These are phyloP conservation scores for Laterallus jamaicensis DNA, from an alignment of 2,113 vertebrate genomes.

Conservation along the genomic window DNA sequence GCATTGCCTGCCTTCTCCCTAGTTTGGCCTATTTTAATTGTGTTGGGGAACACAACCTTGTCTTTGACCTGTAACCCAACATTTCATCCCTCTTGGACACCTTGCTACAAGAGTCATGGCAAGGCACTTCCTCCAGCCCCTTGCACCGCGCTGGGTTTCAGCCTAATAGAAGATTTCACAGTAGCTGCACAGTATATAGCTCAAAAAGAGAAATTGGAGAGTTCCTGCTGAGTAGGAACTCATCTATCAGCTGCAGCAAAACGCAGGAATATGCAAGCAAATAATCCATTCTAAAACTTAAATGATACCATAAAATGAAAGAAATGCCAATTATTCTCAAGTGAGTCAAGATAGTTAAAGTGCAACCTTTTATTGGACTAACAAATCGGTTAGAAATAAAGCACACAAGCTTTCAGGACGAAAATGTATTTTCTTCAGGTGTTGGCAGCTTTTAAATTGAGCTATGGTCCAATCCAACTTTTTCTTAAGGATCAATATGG, in stretches of 20 bases:
- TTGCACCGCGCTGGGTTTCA: not conserved
- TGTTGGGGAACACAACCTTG: not conserved
- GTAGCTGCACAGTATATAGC: conserved; percentile 12
- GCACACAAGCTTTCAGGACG: conserved; percentile 38
- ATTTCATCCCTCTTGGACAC: not conserved
- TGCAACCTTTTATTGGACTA: conserved; percentile 65
- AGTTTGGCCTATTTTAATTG: not conserved
- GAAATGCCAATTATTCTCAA: conserved; percentile 69
- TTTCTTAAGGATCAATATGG: conserved; percentile 54
- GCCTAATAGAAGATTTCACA: not conserved
- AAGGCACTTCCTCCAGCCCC: not conserved
- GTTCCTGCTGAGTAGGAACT: conserved; percentile 40
- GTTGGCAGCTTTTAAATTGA: conserved; percentile 67
- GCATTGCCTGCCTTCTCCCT: not conserved
- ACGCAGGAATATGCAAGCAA: conserved; percentile 60
- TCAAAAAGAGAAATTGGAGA: conserved; percentile 54
- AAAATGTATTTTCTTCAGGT: conserved; percentile 63
- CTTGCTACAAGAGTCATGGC: not conserved
- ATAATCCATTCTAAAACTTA: conserved; percentile 65
- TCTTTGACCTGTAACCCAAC: not conserved
- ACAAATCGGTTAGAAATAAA: conserved; percentile 60
- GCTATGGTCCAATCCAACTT: conserved; percentile 48
- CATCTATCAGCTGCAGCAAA: conserved; percentile 48
- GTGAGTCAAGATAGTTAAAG: conserved; percentile 62
- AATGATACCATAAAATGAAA: conserved; percentile 65